Evolutionary conservation across 2,797 vertebrate species (phyloP), one percentile per base, ranked within the genome.

Genomic region (Astyanax mexicanus): DNA sequence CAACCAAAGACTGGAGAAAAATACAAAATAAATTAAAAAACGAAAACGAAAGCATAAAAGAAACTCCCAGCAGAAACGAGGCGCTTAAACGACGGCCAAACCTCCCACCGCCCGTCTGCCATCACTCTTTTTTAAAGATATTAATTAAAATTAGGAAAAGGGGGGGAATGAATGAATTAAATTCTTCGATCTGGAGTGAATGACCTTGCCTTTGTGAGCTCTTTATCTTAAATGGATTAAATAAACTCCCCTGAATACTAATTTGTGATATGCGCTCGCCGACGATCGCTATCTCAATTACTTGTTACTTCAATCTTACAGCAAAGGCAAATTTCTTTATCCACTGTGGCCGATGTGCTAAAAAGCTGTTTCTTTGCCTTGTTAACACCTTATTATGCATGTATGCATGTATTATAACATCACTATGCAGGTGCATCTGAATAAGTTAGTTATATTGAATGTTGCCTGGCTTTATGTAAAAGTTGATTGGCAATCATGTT

Each of bases 91-190:
- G n/a, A n/a, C 38, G 12, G 23, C 32, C 17, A n/a, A n/a, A n/a
- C n/a, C n/a, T n/a, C n/a, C n/a, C n/a, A n/a, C n/a, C 49, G 45
- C 64, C 73, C 40, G 60, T 51, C 72, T 66, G 52, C 66, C 47
- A 69, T 82, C 55, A 47, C 79, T 82, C 15, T 71, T 35, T n/a
- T n/a, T n/a, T n/a, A n/a, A 61, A 77, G 80, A 82, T 81, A 67
- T 82, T 78, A 84, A 85, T 88, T 85, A 82, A 81, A 78, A 73
- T 55, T 32, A 55, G 52, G n/a, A n/a, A n/a, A n/a, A n/a, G n/a
- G n/a, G 80, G 67, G 65, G 47, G 80, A 69, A 40, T n/a, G 62
- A 73, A 84, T 40, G 55, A 77, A 82, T 81, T 35, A 68, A 76
- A 65, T 54, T 23, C n/a, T 40, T 52, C 71, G 32, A 72, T 76